These are phyloP conservation scores for Hesperophylax magnus DNA, from an alignment of 1,140 invertebrate genomes.

Conservation along the genomic window DNA sequence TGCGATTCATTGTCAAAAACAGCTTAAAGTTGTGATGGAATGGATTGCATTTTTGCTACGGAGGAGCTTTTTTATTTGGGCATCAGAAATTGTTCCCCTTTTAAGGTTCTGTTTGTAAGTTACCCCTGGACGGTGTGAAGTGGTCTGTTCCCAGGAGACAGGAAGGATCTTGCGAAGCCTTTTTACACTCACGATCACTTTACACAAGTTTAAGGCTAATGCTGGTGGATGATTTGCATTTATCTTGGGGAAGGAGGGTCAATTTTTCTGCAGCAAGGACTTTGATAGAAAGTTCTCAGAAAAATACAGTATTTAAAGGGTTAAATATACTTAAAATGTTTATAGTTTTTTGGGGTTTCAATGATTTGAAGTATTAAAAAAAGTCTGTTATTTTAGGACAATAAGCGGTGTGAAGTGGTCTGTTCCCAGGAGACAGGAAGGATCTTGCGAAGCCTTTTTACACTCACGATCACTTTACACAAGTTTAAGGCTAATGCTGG, in stretches of 20 bases:
- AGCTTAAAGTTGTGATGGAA: no score
- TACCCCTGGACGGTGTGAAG: constrained; percentile 40
- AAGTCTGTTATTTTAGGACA: no score
- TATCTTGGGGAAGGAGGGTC: constrained; percentile 30
- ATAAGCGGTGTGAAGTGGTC: constrained; percentile 47
- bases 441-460: constrained; percentile 33
- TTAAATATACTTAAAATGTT: no score
- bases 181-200: constrained; percentile 49
- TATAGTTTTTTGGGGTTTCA: no score
- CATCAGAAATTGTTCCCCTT: background rate
- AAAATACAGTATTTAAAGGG: no score
- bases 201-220: constrained; percentile 54
- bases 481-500: constrained; percentile 53
- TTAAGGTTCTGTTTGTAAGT: background rate
- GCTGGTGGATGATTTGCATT: constrained; percentile 52
- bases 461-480: constrained; percentile 49
- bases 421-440: constrained; percentile 42
- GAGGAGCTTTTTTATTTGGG: background rate
- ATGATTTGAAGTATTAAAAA: no score
- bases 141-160: constrained; percentile 45
- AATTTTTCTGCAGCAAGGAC: background rate
- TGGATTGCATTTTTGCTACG: background rate
- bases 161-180: constrained; percentile 6
- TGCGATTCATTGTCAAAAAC: no score
- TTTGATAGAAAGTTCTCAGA: no score